These are phyloP conservation scores for Lophius piscatorius DNA, from an alignment of 2,113 vertebrate genomes.

Conservation along the genomic window DNA sequence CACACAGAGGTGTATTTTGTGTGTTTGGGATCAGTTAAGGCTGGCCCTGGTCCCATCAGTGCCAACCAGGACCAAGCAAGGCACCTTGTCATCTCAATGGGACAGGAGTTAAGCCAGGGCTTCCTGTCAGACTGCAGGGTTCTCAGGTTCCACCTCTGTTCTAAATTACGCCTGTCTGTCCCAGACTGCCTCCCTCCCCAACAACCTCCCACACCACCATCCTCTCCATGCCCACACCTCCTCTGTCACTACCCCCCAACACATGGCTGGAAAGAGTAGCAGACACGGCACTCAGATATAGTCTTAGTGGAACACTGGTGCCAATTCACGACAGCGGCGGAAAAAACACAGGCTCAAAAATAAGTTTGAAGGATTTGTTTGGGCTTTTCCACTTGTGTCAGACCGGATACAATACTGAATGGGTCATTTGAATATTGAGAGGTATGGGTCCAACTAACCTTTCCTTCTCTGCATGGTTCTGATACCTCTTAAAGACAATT, in stretches of 20 bases:
- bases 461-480: no score
- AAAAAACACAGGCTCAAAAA: conserved; percentile 22
- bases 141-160: conserved; percentile 78
- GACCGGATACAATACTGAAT: background rate
- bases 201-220: conserved; percentile 15
- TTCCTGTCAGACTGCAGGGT: conserved; percentile 76
- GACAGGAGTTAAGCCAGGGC: conserved; percentile 75
- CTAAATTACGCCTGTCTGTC: conserved; percentile 75
- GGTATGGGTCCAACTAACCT: background rate
- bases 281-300: conserved; percentile 9
- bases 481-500: no score
- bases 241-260: conserved; percentile 34
- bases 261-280: conserved; percentile 31
- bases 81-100: conserved; percentile 67
- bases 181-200: conserved; percentile 57
- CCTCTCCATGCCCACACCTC: conserved; percentile 40
- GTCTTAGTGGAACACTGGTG: background rate
- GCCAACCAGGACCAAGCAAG: conserved; percentile 32
- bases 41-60: conserved; percentile 40
- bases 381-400: background rate
- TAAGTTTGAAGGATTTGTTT: conserved; percentile 4
- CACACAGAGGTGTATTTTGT: background rate
- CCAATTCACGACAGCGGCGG: conserved; percentile 13
- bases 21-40: conserved; percentile 16
- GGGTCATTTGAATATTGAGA: background rate